phyloP scores from a whole-genome alignment of 2,797 vertebrate species.

The Gymnopithys bicolor region DNA sequence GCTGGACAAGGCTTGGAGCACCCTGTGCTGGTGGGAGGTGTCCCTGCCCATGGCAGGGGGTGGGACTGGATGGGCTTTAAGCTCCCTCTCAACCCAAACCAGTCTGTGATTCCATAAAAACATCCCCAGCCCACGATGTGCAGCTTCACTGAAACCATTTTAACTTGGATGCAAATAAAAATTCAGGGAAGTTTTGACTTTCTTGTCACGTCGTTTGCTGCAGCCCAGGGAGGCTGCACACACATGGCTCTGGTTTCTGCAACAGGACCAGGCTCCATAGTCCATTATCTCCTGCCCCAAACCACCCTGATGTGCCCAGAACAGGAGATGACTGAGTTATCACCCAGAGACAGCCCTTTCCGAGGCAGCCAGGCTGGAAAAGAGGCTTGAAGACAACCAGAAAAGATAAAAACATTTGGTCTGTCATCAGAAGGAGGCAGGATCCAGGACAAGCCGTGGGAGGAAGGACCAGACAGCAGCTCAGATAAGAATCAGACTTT shows the following conservation, averaged over 20 bases:
- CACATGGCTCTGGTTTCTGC: fast-evolving
- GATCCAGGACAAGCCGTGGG: not conserved
- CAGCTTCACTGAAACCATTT: not conserved
- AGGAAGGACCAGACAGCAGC: not conserved
- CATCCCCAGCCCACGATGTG: fast-evolving
- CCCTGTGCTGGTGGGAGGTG: not conserved
- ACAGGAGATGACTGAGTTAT: not conserved
- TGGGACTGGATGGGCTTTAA: not conserved
- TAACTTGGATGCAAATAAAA: not conserved
- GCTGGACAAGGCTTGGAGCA: not conserved
- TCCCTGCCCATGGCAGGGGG: not conserved
- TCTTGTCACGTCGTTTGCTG: not conserved
- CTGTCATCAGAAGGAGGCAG: not conserved
- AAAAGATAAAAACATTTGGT: not conserved
- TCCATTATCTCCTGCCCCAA: not conserved
- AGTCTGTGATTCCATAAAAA: not conserved
- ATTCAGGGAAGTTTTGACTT: not conserved
- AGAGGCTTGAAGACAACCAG: not conserved
- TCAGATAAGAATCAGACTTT: not conserved
- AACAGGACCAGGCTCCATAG: not conserved
- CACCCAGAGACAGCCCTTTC: not conserved
- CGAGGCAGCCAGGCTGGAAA: not conserved
- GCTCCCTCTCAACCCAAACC: not conserved
- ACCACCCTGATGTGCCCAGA: not conserved
- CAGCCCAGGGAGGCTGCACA: not conserved